These are phyloP conservation scores for Platanista minor DNA, from an alignment of 2,113 vertebrate genomes.

Conservation along the genomic window DNA sequence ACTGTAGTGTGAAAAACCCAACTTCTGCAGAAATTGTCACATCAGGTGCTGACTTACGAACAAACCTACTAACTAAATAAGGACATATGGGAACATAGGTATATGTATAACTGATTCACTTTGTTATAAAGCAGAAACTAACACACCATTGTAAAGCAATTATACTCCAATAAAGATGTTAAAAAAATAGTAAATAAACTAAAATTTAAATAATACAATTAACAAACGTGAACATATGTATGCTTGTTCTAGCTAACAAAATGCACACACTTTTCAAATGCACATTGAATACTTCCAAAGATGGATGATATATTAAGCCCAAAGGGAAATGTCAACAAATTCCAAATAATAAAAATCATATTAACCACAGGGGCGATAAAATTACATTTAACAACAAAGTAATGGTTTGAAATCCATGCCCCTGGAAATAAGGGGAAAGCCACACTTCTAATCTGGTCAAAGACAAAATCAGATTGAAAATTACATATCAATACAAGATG, in stretches of 20 bases:
- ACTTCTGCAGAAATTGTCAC: background rate
- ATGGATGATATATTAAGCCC: background rate
- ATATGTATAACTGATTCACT: no score
- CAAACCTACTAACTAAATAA: conserved; percentile 19
- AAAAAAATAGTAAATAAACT: no score
- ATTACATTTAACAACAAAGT: background rate
- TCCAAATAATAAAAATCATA: conserved; percentile 5
- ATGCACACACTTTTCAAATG: conserved; percentile 17
- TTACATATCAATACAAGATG: background rate
- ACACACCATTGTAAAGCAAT: no score
- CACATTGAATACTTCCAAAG: conserved; percentile 29
- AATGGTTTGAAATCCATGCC: conserved; percentile 16
- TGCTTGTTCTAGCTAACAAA: conserved; percentile 32
- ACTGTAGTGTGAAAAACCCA: background rate
- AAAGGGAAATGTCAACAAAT: conserved; percentile 2
- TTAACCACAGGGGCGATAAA: background rate
- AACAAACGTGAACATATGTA: background rate
- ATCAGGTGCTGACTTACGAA: background rate
- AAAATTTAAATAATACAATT: conserved; percentile 24
- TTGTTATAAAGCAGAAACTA: no score
- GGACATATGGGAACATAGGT: background rate
- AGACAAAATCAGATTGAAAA: background rate
- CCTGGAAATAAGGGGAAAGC: background rate
- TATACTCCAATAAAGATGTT: no score
- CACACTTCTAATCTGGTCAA: background rate